A percentile compares a stretch with the other conserved stretches of the same genome.
Conservation (phyloP, 1,140 invertebrate genomes). For the Bombus difficillimus region DNA sequence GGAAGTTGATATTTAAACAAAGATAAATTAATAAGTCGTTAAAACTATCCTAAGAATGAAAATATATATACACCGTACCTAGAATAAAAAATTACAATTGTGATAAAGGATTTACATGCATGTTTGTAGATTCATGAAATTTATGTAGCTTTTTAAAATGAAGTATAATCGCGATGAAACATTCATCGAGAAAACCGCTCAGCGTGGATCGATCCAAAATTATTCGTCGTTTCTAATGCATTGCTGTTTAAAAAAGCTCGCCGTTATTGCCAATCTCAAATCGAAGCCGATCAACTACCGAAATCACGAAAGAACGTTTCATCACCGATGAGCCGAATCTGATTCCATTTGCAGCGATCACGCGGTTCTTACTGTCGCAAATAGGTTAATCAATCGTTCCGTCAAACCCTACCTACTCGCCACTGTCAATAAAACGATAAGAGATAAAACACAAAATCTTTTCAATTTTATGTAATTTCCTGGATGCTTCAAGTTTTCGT, state of each 20-base stretch:
- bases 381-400: constrained; percentile 43
- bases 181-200: not conserved
- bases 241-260: not conserved
- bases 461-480: constrained; percentile 75
- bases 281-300: not conserved
- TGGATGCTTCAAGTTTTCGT: constrained; percentile 56
- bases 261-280: too few species aligned
- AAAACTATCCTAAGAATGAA: too few species aligned
- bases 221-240: not conserved
- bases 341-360: constrained; percentile 52
- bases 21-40: too few species aligned
- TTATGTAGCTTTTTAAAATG: too few species aligned
- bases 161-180: too few species aligned
- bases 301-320: constrained; percentile 3
- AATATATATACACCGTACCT: too few species aligned
- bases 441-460: constrained; percentile 48
- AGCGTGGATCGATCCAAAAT: not conserved
- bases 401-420: not conserved
- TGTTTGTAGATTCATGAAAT: too few species aligned
- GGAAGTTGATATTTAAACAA: too few species aligned
- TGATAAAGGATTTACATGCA: too few species aligned
- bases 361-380: constrained; percentile 42
- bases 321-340: constrained; percentile 40
- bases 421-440: not conserved
- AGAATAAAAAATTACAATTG: too few species aligned